Base-by-base conservation (phyloP, 2,113 vertebrate genomes). In the Centropus unirufus region DNA sequence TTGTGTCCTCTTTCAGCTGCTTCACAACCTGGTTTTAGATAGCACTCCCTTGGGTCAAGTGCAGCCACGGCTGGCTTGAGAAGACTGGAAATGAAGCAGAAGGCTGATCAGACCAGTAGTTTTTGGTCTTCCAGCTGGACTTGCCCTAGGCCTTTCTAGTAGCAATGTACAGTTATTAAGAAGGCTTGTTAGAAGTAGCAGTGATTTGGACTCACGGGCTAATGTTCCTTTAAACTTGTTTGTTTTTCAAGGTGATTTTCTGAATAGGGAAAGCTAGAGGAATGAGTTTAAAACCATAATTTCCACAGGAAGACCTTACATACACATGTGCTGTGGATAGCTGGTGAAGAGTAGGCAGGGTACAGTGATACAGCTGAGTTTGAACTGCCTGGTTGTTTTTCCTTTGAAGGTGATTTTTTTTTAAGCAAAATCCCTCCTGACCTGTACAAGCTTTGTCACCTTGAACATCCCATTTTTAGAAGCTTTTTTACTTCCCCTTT, bases 361-460 rank as follows among this genome's bases (percentile, higher is more conserved):
- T 62, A 44, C 54, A 58, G 55, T 36, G 58, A 77, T 46, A 15
- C 4, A 17, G 73, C 72, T 54, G 76, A 39, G 29, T 76, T 32
- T 82, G 74, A 91, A 51, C 90, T 93, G 62, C 58, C 29, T 91
- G 34, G 3, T 39, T 75, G 61, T 59, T 90, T 46, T 46, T 18
- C 42, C 36, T 55, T 66, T 93, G 90, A 90, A 95, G 82, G 70
- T 93, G 75, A 93, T 93, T 36, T 93, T 58, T 36, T 93, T 58
- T 40, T 47, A 91, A 93, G 82, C n/a, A 73, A 73, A 90, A 40
- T 90, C 83, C 74, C 82, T 95, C 74, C 82, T 95, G 88, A 94
- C 58, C 62, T 93, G 19, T 70, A 76, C 79, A 93, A 79, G 40
- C 61, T 89, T 81, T 78, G 92, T 95, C 47, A 79, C 49, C 85